Conservation (phyloP, 2,888 invertebrate species). For the Papilio demoleus region DNA sequence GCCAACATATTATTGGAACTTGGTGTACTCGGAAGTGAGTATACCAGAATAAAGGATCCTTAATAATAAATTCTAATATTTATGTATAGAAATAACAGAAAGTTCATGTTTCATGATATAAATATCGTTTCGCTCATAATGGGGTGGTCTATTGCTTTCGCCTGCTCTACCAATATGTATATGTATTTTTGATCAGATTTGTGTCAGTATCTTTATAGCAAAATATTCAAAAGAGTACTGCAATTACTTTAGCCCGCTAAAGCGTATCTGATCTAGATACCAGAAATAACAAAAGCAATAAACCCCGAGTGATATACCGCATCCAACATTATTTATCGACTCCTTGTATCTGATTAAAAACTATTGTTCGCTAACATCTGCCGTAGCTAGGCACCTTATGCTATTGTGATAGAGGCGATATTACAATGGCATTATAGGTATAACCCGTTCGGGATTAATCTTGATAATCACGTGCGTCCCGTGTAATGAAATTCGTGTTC, state of each 20-base stretch:
- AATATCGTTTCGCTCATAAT: no score
- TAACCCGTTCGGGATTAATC: slow-evolving; percentile 41
- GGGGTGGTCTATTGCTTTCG: no score
- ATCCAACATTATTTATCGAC: slow-evolving; percentile 38
- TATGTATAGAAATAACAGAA: no score
- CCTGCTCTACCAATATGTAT: no score
- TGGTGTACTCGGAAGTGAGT: no score
- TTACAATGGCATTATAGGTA: slow-evolving; percentile 17
- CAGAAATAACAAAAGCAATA: slow-evolving; percentile 31
- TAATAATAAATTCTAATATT: no score
- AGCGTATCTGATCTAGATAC: slow-evolving; percentile 4
- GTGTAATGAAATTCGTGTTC: slow-evolving; percentile 40
- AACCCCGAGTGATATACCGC: slow-evolving; percentile 35
- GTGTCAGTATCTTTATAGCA: no score
- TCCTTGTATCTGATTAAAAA: slow-evolving; percentile 40
- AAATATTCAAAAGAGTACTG: neutral
- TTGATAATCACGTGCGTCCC: slow-evolving; percentile 40
- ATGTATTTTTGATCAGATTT: no score
- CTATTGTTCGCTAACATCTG: slow-evolving; percentile 33
- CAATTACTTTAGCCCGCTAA: slow-evolving; percentile 4
- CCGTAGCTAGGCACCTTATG: slow-evolving; percentile 17
- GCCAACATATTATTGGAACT: no score
- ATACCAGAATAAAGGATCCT: no score
- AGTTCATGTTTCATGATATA: no score
- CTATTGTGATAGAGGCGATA: slow-evolving; percentile 5